Conservation (phyloP, 2,888 invertebrate genomes). For the Ectemnius continuus region DNA sequence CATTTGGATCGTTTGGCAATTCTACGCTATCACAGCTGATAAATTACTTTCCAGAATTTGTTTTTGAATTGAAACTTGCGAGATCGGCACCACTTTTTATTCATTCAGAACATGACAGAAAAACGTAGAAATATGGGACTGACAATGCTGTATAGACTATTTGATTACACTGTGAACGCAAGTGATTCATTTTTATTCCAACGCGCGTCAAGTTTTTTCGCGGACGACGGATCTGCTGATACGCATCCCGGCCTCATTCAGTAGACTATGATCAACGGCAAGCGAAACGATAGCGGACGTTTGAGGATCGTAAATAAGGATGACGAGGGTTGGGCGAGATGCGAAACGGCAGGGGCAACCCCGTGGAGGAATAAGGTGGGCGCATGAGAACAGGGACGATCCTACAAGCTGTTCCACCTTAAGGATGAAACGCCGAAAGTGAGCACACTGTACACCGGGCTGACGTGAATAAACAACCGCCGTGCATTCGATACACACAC, state of each 20-base stretch:
- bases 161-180: not conserved
- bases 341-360: not conserved
- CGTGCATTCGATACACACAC: not conserved
- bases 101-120: too few relatives aligned
- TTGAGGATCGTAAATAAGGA: conserved; percentile 51
- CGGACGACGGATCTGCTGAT: conserved; percentile 1
- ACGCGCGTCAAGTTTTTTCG: conserved; percentile 23
- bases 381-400: not conserved
- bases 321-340: conserved; percentile 33
- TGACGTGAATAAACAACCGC: not conserved
- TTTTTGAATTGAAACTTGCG: too few relatives aligned
- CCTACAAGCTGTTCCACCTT: not conserved
- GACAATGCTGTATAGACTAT: too few relatives aligned
- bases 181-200: conserved; percentile 13
- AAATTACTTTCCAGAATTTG: too few relatives aligned
- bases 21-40: too few relatives aligned
- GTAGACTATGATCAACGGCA: conserved; percentile 48
- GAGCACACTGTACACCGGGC: not conserved
- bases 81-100: too few relatives aligned
- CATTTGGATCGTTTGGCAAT: too few relatives aligned
- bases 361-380: not conserved
- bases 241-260: conserved; percentile 7
- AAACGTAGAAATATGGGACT: too few relatives aligned
- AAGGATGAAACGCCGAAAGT: not conserved
- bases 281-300: conserved; percentile 35